Evolutionary conservation across 2,888 invertebrate genomes (phyloP).

Genomic region (Dendrolimus pini): DNA sequence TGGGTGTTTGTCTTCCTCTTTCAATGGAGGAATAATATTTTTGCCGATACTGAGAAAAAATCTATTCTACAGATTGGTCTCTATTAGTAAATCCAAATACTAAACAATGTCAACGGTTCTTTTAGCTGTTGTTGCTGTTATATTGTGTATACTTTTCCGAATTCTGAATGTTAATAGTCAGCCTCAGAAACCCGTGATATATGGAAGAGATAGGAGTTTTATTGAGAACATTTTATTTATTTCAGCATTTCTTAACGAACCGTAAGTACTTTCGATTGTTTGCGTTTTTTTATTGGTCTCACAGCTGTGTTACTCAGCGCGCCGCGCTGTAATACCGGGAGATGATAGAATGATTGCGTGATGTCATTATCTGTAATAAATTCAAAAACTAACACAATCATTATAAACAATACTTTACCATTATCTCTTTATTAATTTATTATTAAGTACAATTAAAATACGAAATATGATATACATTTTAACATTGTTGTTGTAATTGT

Average conservation of each 20-base stretch:
- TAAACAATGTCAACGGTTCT: conserved; percentile 86
- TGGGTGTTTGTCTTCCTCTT: conserved; percentile 27
- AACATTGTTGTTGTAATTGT: too few relatives aligned
- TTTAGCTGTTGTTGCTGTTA: conserved; percentile 87
- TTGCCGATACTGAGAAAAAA: conserved; percentile 52
- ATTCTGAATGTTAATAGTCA: conserved; percentile 91
- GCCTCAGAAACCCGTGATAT: conserved; percentile 85
- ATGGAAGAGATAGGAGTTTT: conserved; percentile 86
- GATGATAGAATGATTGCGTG: conserved; percentile 25
- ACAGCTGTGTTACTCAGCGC: conserved; percentile 4
- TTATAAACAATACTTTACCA: too few relatives aligned
- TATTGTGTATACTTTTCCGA: conserved; percentile 88
- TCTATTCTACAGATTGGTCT: conserved; percentile 18
- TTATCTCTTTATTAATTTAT: too few relatives aligned
- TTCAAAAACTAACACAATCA: too few relatives aligned
- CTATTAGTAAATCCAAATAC: conserved; percentile 16
- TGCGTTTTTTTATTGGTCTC: too few relatives aligned
- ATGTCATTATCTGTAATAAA: conserved; percentile 36
- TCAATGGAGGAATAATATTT: conserved; percentile 26
- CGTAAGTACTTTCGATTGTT: conserved; percentile 79
- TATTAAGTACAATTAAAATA: too few relatives aligned
- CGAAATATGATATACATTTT: too few relatives aligned
- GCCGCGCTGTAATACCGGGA: background rate
- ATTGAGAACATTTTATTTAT: conserved; percentile 87
- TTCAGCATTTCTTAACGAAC: conserved; percentile 86